Conservation (phyloP, 2,113 vertebrate genomes). For the Bolborhynchus lineola region DNA sequence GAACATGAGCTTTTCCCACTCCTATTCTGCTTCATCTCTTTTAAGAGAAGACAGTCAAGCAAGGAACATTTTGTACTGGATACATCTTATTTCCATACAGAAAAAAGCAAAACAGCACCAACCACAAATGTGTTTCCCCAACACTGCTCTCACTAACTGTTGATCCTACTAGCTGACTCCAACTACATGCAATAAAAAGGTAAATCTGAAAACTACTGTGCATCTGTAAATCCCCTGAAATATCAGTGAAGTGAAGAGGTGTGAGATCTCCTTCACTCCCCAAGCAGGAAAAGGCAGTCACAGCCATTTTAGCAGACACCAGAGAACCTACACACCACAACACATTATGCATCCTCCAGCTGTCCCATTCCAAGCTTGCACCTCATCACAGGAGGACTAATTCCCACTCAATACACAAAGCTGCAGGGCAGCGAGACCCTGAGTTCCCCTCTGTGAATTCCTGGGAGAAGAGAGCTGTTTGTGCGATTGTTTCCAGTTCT, state of each 20-base stretch:
- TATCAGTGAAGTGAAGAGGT: neutral
- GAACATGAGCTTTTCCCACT: neutral
- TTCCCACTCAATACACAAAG: neutral
- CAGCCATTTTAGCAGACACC: neutral
- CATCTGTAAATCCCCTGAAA: neutral
- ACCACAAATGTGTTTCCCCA: neutral
- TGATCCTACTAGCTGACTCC: neutral
- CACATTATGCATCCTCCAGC: neutral
- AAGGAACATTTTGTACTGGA: neutral
- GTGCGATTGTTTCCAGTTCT: neutral
- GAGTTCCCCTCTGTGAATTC: neutral
- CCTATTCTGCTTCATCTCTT: neutral
- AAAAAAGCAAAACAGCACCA: neutral
- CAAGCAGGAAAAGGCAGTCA: neutral
- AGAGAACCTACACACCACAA: neutral
- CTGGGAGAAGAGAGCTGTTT: neutral
- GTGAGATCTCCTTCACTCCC: accelerated
- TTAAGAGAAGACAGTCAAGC: neutral
- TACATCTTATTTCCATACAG: neutral
- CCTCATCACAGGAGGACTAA: neutral
- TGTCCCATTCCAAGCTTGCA: neutral
- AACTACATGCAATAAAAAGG: neutral
- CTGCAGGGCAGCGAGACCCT: neutral
- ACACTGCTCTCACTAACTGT: neutral
- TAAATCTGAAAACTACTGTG: neutral